Evolutionary conservation across 2,888 invertebrate species (phyloP), one percentile per base, ranked within the genome.

Genomic region (Nasonia oneida): DNA sequence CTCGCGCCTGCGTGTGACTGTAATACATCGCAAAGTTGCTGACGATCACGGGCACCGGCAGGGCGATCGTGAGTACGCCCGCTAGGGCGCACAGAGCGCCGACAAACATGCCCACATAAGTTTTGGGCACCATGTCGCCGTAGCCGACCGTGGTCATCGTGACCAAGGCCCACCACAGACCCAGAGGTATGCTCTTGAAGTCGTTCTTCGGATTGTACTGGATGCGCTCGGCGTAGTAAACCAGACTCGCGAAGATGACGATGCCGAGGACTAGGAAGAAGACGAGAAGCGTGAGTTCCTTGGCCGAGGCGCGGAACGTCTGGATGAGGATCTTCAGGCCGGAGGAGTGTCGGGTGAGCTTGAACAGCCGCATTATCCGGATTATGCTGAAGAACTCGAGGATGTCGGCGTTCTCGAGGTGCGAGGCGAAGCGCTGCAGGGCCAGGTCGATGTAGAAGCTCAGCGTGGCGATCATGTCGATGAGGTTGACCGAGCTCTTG

Each of bases 81-180:
- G 99, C 98, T 89, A 99, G 95, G 88, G 99, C 99, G 94, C 99
- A 99, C 77, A 99, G 95, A 23, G 99, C 98, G 89, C 99, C 99
- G 89, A 99, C 99, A 93, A 99, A 98, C 99, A 99, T 99, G 89
- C 99, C 99, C 88, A 98, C 97, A 94, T 99, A 99, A 71, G 99
- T 99, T 94, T 99, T 99, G 87, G 99, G 99, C 90, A 97, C 98
- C 98, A 99, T 99, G 94, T 99, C 99, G 86, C 99, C 99, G 94
- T 99, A 99, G 73, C 99, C 99, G 86, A 99, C 99, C 0, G 98
- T 98, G 90, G 99, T 99, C 99, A 99, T 99, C 89, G 99, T 99
- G 89, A 99, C 99, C 94, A 99, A 95, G 74, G 99, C 99, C 99
- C 99, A 99, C 99, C 99, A 99, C 89, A 99, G 94, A 74, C 99